Percentiles rank a stretch among this genome's conserved stretches.
These are phyloP conservation scores for Oenanthe oenanthe DNA, from an alignment of 2,113 vertebrate genomes.

Conservation along the genomic window DNA sequence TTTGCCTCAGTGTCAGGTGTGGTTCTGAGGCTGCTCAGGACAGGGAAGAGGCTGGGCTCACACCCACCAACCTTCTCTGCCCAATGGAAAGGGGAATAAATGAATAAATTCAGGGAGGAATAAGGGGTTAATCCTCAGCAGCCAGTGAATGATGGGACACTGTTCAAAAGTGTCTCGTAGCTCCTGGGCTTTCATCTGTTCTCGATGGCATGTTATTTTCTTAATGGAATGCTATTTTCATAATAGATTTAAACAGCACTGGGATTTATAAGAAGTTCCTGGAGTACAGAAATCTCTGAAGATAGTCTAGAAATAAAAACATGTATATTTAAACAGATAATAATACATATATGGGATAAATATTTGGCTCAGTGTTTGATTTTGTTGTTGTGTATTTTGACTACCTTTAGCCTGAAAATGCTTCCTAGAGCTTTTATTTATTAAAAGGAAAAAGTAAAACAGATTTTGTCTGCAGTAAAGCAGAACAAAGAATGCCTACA, in stretches of 20 bases:
- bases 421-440: not conserved
- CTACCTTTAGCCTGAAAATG: not conserved
- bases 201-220: not conserved
- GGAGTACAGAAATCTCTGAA: not conserved
- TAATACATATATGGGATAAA: not conserved
- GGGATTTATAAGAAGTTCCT: not conserved
- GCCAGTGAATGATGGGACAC: not conserved
- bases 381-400: not conserved
- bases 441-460: not conserved
- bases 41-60: not conserved
- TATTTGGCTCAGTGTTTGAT: not conserved
- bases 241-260: constrained; percentile 15
- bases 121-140: not conserved
- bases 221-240: constrained; percentile 43
- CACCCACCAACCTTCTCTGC: not conserved
- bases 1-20: fast-evolving
- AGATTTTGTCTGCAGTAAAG: not conserved
- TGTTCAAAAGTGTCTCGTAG: not conserved
- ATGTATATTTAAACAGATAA: not conserved
- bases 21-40: not conserved
- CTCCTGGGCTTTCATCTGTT: not conserved
- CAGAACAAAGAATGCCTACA: not conserved
- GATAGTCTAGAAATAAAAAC: not conserved
- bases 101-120: not conserved
- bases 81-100: not conserved